Evolutionary conservation across 1,140 invertebrate species (phyloP), one percentile per base, ranked within the genome.

Genomic region (Nephila pilipes): DNA sequence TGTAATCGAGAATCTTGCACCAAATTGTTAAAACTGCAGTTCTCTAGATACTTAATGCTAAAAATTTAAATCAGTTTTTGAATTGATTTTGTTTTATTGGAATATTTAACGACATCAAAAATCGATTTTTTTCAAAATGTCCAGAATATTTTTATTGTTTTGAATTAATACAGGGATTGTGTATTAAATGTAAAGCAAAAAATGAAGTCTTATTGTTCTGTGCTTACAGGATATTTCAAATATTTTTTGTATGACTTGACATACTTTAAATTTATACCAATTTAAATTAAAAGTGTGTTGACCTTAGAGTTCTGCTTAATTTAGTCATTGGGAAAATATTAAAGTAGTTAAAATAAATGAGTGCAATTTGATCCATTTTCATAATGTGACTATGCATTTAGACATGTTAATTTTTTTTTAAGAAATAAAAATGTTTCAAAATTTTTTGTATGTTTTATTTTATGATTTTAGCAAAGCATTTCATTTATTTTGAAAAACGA

Each of bases 361-460:
- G 69, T 75, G 69, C 69, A 75, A 75, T 75, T 75, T 75, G 32
- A 75, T 75, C 14, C 69, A 75, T 29, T 36, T 75, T 4, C 29
- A 32, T 32, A 32, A 18, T 32, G 32, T 75, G 69, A 75, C 32
- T 16, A 36, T 75, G 69, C 69, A 75, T 75, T 75, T 75, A 75
- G 69, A 32, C 20, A 32, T 75, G 69, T 75, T 75, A 18, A 2
- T 75, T 32, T 32, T 75, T 36, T 18, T 75, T 75, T 32, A 32
- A 32, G 36, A 75, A 36, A 75, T 25, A 65, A 65, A 18, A 65
- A 25, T 63, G 20, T 63, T 65, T 22, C 12, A 65, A 65, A 10
- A n/a, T 29, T 29, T 12, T 29, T 65, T 12, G n/a, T 65, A 12
- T n/a, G 10, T n/a, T 65, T 65, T 0, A 65, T 65, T 65, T 10